phyloP scores from a whole-genome alignment of 1,140 invertebrate genomes.

The Pemphigus obesinymphae region DNA sequence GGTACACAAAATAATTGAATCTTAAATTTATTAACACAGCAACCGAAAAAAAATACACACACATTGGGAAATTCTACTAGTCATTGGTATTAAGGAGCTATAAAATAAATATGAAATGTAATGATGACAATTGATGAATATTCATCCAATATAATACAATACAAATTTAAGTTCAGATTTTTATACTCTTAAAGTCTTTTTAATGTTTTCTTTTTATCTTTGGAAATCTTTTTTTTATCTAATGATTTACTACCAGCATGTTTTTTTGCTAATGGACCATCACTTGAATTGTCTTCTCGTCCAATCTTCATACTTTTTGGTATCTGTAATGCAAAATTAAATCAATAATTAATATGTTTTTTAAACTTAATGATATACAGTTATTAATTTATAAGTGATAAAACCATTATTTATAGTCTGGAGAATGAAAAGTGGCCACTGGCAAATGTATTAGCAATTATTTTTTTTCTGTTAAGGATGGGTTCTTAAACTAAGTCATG shows the following conservation, averaged over 20 bases:
- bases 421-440: too few species aligned
- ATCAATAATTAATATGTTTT: not conserved
- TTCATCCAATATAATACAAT: conserved; percentile 23
- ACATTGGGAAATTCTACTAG: conserved; percentile 8
- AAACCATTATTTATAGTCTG: too few species aligned
- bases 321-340: too few species aligned
- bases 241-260: conserved; percentile 78
- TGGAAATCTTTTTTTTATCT: conserved; percentile 71
- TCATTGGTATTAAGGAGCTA: not conserved
- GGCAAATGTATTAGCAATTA: too few species aligned
- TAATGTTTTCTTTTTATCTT: conserved; percentile 81
- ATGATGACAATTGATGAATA: not conserved
- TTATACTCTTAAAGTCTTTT: conserved; percentile 61
- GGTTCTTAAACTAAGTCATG: too few species aligned
- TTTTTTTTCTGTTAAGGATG: too few species aligned
- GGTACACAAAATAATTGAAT: not conserved
- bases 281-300: conserved; percentile 47
- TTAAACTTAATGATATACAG: too few species aligned
- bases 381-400: too few species aligned
- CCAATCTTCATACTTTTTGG: conserved; percentile 40
- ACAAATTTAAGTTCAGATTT: not conserved
- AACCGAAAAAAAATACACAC: not conserved
- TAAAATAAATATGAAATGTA: conserved; percentile 13
- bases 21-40: conserved; percentile 4
- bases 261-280: conserved; percentile 75